Base-by-base conservation (phyloP, 1,140 invertebrate species). In the Aporrectodea caliginosa region DNA sequence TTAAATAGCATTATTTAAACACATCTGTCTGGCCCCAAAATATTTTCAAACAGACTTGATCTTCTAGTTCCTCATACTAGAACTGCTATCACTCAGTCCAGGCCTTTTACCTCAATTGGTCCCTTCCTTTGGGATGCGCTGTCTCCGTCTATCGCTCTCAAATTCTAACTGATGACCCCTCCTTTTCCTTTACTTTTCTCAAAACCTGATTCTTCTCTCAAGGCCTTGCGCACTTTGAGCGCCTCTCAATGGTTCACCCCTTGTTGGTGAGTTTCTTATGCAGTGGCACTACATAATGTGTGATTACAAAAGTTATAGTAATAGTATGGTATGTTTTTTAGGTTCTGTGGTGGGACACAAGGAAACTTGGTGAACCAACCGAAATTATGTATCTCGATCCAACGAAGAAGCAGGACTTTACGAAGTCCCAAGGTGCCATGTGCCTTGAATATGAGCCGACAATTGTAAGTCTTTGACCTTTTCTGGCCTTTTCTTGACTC, bases 361-460 rank as follows among this genome's bases (percentile, higher is more conserved):
- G 95, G 78, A 96, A 95, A 86, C 88, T 96, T 80, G 91, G 90
- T 78, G 91, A 93, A 85, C 93, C 94, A 0, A 92, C 92, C 30
- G 95, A 97, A 84, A 91, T 91, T 2, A 90, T 96, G 80, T 92
- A 94, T 1, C 91, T 96, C 84, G 94, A 96, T 88, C 90, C 93
- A 27, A 90, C 91, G 0, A 94, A 93, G 88, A 89, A 88, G 82
- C 90, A 94, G 83, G 91, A 93, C 71, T 92, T 93, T 86, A 90
- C 90, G 30, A 91, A 92, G 73, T 93, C 94, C 68, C 91, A 92
- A 73, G 94, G 94, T 73, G 92, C 94, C 73, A 94, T 94, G 84
- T 91, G 92, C 81, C 89, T 97, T 75, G 95, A 97, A 88, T 97
- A 95, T 87, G 95, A 97, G 89, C 90, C 93, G 0, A 95, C 95